Evolutionary conservation across 35 echinoderm and acorn worm species (phyloP).

Genomic region (Nesometra sesokonis): DNA sequence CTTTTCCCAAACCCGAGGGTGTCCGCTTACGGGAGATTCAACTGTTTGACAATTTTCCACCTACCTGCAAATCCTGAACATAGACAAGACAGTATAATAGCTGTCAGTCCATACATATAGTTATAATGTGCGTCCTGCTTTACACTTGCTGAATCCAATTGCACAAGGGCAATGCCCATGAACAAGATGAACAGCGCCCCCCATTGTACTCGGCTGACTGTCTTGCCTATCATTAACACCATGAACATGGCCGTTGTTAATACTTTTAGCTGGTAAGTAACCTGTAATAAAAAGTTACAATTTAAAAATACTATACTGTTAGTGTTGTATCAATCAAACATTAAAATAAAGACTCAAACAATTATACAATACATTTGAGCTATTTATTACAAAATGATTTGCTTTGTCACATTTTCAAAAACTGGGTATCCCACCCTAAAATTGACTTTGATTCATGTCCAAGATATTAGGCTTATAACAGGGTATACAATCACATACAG

Average conservation of each 20-base stretch:
- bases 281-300: conserved; percentile 35
- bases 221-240: conserved; percentile 71
- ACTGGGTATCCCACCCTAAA: no score
- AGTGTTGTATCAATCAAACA: neutral
- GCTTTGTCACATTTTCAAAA: no score
- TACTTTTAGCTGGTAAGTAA: conserved; percentile 92
- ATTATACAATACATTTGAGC: neutral
- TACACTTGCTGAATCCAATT: conserved; percentile 55
- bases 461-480: no score
- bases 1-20: no score
- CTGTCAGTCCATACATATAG: conserved; percentile 41
- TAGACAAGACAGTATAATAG: conserved; percentile 70
- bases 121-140: conserved; percentile 35
- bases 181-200: conserved; percentile 65
- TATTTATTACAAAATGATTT: no score
- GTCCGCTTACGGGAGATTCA: no score
- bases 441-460: no score
- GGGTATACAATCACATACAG: no score
- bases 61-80: conserved; percentile 97
- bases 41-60: neutral
- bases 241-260: conserved; percentile 90
- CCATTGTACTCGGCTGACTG: conserved; percentile 63
- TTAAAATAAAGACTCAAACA: neutral
- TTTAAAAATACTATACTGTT: neutral
- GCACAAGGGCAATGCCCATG: conserved; percentile 65